phyloP scores from a whole-genome alignment of 2,797 vertebrate species.

The Urocyon cinereoargenteus region DNA sequence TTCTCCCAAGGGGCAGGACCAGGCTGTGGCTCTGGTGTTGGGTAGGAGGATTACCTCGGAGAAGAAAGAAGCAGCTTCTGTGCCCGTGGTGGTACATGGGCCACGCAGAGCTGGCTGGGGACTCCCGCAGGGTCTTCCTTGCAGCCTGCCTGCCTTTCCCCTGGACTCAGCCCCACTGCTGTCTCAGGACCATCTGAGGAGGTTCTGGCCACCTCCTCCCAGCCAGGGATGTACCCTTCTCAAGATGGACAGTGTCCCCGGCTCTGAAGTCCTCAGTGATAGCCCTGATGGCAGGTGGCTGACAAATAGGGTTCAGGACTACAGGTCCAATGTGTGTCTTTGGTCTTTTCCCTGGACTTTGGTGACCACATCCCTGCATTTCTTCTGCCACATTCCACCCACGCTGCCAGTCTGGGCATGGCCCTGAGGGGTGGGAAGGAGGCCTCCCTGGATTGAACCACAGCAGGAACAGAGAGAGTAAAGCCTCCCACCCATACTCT shows the following conservation, averaged over 20 bases:
- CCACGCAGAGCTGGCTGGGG: neutral
- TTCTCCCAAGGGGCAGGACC: neutral
- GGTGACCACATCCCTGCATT: neutral
- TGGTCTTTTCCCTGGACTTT: neutral
- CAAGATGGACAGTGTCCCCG: neutral
- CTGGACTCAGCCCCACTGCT: neutral
- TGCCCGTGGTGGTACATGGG: accelerated
- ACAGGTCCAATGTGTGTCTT: neutral
- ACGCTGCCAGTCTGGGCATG: neutral
- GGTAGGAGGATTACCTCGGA: neutral
- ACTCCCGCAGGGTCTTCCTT: accelerated
- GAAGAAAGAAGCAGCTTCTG: neutral
- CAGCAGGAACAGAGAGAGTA: accelerated
- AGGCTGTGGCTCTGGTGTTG: neutral
- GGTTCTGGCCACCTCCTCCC: neutral
- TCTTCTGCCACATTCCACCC: neutral
- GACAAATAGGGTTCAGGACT: neutral
- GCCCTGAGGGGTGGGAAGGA: accelerated
- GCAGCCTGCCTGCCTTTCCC: neutral
- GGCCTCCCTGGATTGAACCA: neutral
- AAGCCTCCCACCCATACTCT: accelerated
- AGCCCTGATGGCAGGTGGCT: neutral
- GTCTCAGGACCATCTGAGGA: neutral
- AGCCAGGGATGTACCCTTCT: neutral
- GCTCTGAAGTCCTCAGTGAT: neutral